phyloP scores from a whole-genome alignment of 2,113 vertebrate species.

The Amblyornis subalaris region DNA sequence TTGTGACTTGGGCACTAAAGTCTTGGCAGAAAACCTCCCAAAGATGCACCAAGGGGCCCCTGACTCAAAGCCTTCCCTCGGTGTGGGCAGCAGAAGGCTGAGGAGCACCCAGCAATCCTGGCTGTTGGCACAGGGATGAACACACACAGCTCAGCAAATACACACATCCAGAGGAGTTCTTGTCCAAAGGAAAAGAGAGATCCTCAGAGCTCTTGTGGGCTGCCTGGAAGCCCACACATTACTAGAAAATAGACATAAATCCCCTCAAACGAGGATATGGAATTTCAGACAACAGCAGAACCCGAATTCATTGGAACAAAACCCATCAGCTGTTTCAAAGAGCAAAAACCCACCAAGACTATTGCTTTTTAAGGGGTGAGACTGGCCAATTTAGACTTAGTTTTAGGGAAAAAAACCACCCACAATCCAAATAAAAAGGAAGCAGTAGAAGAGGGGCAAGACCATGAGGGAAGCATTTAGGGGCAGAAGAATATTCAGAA shows the following conservation, averaged over 20 bases:
- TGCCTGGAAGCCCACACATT: not conserved
- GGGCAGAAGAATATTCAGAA: not conserved
- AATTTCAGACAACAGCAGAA: not conserved
- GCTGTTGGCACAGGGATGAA: not conserved
- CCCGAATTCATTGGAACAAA: rapidly evolving
- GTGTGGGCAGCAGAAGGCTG: not conserved
- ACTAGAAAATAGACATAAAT: not conserved
- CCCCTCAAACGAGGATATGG: not conserved
- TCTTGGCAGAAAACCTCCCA: not conserved
- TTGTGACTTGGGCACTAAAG: rapidly evolving
- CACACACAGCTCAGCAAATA: not conserved
- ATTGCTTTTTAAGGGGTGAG: not conserved
- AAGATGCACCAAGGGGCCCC: not conserved
- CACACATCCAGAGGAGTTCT: not conserved
- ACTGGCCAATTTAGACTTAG: not conserved
- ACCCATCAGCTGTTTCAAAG: not conserved
- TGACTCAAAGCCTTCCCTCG: not conserved
- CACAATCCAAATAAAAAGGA: not conserved
- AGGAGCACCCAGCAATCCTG: not conserved
- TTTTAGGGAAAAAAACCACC: rapidly evolving
- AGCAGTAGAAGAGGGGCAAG: not conserved
- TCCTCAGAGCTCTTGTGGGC: not conserved
- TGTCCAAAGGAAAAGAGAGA: not conserved
- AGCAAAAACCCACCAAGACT: not conserved
- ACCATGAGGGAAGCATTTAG: not conserved